These are phyloP conservation scores for Halictus quadricinctus DNA, from an alignment of 2,888 invertebrate species.

Conservation along the genomic window DNA sequence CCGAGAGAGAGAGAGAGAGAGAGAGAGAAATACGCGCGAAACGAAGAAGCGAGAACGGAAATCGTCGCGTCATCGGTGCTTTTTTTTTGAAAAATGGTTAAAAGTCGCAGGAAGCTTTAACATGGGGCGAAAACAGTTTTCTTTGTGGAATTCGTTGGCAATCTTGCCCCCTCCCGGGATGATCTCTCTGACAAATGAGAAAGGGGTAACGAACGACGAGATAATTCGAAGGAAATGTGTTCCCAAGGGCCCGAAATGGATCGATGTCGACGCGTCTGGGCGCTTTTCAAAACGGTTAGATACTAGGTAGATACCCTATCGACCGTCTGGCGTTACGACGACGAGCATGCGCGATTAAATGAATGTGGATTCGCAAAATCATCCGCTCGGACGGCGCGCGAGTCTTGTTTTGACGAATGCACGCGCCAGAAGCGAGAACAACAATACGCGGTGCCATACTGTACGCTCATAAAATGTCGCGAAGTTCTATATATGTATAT, in stretches of 20 bases:
- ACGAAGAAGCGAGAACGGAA: background rate
- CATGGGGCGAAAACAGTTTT: background rate
- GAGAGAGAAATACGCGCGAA: background rate
- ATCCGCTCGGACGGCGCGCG: background rate
- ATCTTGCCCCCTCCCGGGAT: no score
- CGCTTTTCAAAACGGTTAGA: constrained; percentile 27
- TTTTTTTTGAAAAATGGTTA: background rate
- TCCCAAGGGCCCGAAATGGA: background rate
- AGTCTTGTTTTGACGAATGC: background rate
- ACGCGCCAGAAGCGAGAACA: background rate
- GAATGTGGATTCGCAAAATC: background rate
- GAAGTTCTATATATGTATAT: no score
- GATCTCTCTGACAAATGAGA: background rate
- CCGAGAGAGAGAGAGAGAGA: background rate
- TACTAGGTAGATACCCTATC: constrained; percentile 22
- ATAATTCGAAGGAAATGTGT: background rate
- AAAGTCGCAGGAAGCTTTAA: background rate
- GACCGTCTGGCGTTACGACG: constrained; percentile 17
- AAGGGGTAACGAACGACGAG: background rate
- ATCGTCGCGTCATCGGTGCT: background rate
- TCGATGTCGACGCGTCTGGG: constrained; percentile 39
- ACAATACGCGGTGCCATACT: background rate
- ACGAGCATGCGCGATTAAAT: constrained; percentile 39
- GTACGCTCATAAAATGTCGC: no score
- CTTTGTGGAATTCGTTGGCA: background rate